Evolutionary conservation across 1,140 invertebrate genomes (phyloP), one percentile per base, ranked within the genome.

Genomic region (Hormaphis cornu): DNA sequence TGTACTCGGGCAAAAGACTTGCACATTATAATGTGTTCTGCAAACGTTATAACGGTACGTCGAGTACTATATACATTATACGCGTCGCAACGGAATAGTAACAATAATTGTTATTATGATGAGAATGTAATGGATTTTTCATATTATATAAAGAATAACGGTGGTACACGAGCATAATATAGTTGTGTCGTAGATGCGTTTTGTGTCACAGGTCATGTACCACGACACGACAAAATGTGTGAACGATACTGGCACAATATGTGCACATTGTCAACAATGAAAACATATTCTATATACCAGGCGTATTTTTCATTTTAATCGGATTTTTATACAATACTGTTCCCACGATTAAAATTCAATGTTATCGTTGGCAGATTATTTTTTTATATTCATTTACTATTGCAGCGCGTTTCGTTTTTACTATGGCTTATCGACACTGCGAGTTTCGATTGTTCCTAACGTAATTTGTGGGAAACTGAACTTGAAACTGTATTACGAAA

Each of bases 121-220:
- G 20, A 58, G 18, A 30, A 30, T 46, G 0, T 48, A 66, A 35
- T 33, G 61, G 18, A 1, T 28, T 42, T 50, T 35, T 66, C 6
- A 66, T 66, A 66, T 1, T n/a, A n/a, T n/a, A n/a, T n/a, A n/a
- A n/a, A n/a, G 22, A 48, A 33, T 50, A 66, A 66, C 44, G 44
- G 61, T 24, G 44, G 40, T n/a, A 14, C n/a, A 14, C 30, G 16
- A 61, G 9, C 16, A 44, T 16, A n/a, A n/a, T n/a, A n/a, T n/a
- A n/a, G n/a, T n/a, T 9, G 44, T 46, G 44, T 50, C 44, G 42
- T 20, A 33, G 28, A 12, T n/a, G n/a, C 46, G 18, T 50, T 16
- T 50, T 5, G 46, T 50, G 46, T 20, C 42, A 63, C 26, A 63
- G 22, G 40, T n/a, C 58, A 24, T 61, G 10, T 18, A 5, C n/a